phyloP scores from a whole-genome alignment of 2,113 vertebrate genomes.

The Hipposideros armiger region DNA sequence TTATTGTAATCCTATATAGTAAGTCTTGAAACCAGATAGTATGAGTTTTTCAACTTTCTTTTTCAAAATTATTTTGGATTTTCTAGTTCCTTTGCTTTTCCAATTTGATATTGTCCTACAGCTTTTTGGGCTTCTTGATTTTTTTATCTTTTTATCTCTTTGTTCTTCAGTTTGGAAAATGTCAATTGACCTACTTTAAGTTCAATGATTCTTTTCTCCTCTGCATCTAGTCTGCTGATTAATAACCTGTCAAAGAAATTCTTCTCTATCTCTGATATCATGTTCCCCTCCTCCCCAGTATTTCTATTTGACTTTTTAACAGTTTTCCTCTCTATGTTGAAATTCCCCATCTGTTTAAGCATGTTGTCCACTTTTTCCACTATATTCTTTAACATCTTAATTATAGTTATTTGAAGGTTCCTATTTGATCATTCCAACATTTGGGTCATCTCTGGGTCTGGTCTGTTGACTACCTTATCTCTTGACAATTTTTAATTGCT shows the following conservation, averaged over 20 bases:
- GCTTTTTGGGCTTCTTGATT: not conserved
- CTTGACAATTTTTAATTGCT: not conserved
- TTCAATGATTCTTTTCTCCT: not conserved
- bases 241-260: slow-evolving; percentile 25
- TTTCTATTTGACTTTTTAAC: not conserved
- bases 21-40: not conserved
- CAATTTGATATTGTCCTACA: not conserved
- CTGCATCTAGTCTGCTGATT: not conserved
- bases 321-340: not conserved
- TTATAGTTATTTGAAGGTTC: slow-evolving; percentile 28
- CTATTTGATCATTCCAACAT: not conserved
- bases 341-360: not conserved
- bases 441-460: not conserved
- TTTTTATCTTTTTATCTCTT: not conserved
- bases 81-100: not conserved
- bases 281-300: not conserved
- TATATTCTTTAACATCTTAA: not conserved
- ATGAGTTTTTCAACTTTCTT: not conserved
- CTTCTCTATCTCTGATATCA: not conserved
- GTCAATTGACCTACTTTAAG: not conserved
- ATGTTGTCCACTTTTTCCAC: not conserved
- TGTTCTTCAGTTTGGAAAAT: slow-evolving; percentile 44
- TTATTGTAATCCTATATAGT: not conserved
- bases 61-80: slow-evolving; percentile 37
- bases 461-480: not conserved